Percentiles rank a stretch among this genome's conserved stretches.
These are phyloP conservation scores for Anoplopoma fimbria DNA, from an alignment of 2,113 vertebrate species.

Conservation along the genomic window DNA sequence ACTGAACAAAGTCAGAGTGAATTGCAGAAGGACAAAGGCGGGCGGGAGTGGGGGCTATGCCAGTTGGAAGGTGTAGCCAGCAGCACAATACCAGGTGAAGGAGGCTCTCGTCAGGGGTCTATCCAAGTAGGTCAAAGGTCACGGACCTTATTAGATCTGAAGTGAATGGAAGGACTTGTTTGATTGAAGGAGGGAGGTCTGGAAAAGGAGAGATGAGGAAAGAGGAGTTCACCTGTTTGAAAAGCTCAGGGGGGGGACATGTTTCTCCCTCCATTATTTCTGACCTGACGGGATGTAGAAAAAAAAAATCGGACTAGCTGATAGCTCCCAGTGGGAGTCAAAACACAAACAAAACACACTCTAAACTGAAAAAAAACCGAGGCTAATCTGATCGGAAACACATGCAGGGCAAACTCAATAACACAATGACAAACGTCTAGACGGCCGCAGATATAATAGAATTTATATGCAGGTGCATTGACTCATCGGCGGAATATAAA, in stretches of 20 bases:
- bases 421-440: slow-evolving; percentile 76
- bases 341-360: slow-evolving; percentile 32
- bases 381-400: slow-evolving; percentile 47
- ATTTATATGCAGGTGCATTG: slow-evolving; percentile 72
- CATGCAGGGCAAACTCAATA: slow-evolving; percentile 57
- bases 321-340: slow-evolving; percentile 45
- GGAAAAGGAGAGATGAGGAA: slow-evolving; percentile 38
- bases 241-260: slow-evolving; percentile 59
- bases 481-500: slow-evolving; percentile 56
- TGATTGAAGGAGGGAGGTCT: slow-evolving; percentile 49
- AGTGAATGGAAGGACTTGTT: slow-evolving; percentile 82
- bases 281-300: slow-evolving; percentile 39
- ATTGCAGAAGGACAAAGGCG: slow-evolving; percentile 88
- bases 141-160: slow-evolving; percentile 88
- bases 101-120: slow-evolving; percentile 85
- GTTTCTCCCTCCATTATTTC: slow-evolving; percentile 55
- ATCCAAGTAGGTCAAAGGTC: slow-evolving; percentile 86
- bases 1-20: slow-evolving; percentile 93
- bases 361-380: slow-evolving; percentile 22
- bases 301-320: slow-evolving; percentile 41
- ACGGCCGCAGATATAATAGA: slow-evolving; percentile 66
- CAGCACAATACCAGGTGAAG: slow-evolving; percentile 93
- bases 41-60: slow-evolving; percentile 78
- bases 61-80: slow-evolving; percentile 73
- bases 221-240: slow-evolving; percentile 89